phyloP scores from a whole-genome alignment of 92 coral and sea anemone genomes.

The Palythoa grandis region DNA sequence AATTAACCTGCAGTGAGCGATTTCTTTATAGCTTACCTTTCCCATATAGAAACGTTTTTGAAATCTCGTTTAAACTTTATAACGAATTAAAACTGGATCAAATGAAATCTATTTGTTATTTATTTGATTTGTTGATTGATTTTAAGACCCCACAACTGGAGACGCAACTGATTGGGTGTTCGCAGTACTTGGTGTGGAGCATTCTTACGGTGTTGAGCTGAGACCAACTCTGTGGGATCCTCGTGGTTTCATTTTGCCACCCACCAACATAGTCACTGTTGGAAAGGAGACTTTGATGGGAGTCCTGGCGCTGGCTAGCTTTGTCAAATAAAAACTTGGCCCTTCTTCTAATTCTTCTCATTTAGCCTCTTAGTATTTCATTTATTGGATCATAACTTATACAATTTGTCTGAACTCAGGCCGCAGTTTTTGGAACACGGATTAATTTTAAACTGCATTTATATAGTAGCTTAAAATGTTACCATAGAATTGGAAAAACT shows the following conservation, averaged over 20 bases:
- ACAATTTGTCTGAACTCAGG: background rate
- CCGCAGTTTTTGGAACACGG: background rate
- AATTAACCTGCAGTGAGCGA: too few relatives aligned
- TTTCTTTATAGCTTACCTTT: too few relatives aligned
- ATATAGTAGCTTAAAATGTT: too few relatives aligned
- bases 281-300: slow-evolving; percentile 87
- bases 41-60: too few relatives aligned
- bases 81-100: too few relatives aligned
- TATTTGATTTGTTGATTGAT: background rate
- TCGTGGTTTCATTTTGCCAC: slow-evolving; percentile 79
- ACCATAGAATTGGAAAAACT: too few relatives aligned
- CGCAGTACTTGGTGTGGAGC: slow-evolving; percentile 82
- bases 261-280: slow-evolving; percentile 71
- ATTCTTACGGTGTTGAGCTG: slow-evolving; percentile 95
- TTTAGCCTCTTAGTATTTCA: background rate
- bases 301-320: slow-evolving; percentile 60
- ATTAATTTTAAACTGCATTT: too few relatives aligned
- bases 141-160: slow-evolving; percentile 90
- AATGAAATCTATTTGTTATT: too few relatives aligned
- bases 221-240: slow-evolving; percentile 68
- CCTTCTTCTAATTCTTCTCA: background rate
- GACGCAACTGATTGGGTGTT: slow-evolving; percentile 97
- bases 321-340: slow-evolving; percentile 11
- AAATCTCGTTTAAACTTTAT: too few relatives aligned
- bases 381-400: background rate